Percentiles rank a stretch among this genome's conserved stretches.
phyloP scores from a whole-genome alignment of 2,888 invertebrate genomes.

The Metopia argyrocephala region DNA sequence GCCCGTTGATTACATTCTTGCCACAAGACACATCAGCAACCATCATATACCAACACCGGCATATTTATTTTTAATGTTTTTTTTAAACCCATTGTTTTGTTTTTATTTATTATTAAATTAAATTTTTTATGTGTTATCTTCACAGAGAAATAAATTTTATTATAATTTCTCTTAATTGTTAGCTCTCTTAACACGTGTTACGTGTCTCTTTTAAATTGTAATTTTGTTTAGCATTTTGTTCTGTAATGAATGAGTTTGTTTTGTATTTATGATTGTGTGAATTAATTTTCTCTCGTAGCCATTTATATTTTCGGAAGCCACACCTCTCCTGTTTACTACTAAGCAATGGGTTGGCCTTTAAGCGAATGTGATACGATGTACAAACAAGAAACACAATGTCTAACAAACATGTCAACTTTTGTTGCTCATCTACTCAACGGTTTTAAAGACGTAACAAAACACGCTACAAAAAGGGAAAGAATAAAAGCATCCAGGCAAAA shows the following conservation, averaged over 20 bases:
- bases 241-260: too few species aligned
- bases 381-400: neutral
- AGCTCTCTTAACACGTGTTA: neutral
- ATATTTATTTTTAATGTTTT: too few species aligned
- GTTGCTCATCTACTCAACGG: slow-evolving; percentile 47
- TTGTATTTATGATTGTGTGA: neutral
- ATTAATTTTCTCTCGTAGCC: slow-evolving; percentile 70
- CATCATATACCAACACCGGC: too few species aligned
- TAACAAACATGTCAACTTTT: slow-evolving; percentile 7
- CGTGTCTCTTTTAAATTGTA: slow-evolving; percentile 6
- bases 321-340: slow-evolving; percentile 74
- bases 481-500: slow-evolving; percentile 56
- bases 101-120: too few species aligned
- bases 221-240: neutral
- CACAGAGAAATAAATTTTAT: too few species aligned
- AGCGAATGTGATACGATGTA: slow-evolving; percentile 7
- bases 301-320: slow-evolving; percentile 77
- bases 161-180: too few species aligned
- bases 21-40: too few species aligned
- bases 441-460: too few species aligned
- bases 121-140: too few species aligned
- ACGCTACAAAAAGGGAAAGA: slow-evolving; percentile 25
- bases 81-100: too few species aligned
- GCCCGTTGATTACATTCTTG: too few species aligned
- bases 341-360: slow-evolving; percentile 74